A percentile compares a stretch with the other conserved stretches of the same genome.
Conservation (phyloP, 2,888 invertebrate genomes). For the Phaedon cochleariae region DNA sequence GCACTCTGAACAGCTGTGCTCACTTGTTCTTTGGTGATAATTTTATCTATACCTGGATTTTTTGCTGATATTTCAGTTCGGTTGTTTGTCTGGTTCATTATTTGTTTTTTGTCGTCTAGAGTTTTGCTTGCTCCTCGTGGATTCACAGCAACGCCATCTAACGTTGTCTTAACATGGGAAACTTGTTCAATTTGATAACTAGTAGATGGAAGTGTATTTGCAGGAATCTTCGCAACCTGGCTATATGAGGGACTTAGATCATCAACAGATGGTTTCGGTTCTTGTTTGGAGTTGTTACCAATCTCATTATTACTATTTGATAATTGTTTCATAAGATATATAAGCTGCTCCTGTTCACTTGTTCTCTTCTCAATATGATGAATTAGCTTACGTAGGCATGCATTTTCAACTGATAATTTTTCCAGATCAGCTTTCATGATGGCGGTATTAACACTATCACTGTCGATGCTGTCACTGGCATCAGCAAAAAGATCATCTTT, state of each 20-base stretch:
- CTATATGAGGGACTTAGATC: neutral
- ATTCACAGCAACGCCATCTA: neutral
- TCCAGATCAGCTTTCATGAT: neutral
- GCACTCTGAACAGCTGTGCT: neutral
- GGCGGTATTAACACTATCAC: neutral
- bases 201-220: neutral
- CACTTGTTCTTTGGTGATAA: neutral
- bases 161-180: neutral
- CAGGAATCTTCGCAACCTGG: neutral
- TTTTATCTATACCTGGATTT: neutral
- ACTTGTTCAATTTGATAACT: neutral
- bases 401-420: conserved; percentile 17
- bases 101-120: neutral
- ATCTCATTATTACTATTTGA: neutral
- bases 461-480: neutral
- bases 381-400: neutral
- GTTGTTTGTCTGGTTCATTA: neutral
- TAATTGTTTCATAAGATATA: neutral
- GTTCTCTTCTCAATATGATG: neutral
- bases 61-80: neutral
- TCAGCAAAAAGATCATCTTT: neutral
- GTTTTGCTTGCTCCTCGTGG: neutral
- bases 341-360: neutral
- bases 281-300: neutral
- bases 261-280: neutral